Percentiles rank a stretch among this genome's conserved stretches.
These are phyloP conservation scores for Drosophila bocki DNA, from an alignment of 1,140 invertebrate genomes.

Conservation along the genomic window DNA sequence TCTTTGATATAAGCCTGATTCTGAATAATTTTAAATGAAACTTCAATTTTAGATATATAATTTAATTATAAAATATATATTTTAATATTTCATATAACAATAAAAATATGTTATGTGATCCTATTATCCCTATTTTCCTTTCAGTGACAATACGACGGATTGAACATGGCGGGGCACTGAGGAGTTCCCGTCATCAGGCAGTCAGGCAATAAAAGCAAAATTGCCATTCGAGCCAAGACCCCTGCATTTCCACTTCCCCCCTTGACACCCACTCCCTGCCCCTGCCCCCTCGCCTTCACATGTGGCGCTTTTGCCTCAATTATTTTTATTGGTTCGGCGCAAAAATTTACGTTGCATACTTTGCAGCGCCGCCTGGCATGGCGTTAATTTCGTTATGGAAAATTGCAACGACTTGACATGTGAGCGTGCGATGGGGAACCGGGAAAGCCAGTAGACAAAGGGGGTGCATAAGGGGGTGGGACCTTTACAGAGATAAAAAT, in stretches of 20 bases:
- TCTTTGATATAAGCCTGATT: too few species aligned
- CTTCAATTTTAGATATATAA: not conserved
- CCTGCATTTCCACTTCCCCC: slow-evolving; percentile 9
- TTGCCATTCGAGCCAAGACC: slow-evolving; percentile 61
- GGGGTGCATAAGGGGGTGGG: not conserved
- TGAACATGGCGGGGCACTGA: slow-evolving; percentile 25
- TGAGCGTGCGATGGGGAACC: slow-evolving; percentile 29
- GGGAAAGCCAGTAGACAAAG: not conserved
- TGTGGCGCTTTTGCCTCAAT: slow-evolving; percentile 69
- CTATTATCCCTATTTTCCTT: not conserved
- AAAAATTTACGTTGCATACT: slow-evolving; percentile 81
- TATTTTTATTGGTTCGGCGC: slow-evolving; percentile 79
- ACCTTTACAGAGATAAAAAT: slow-evolving; percentile 12
- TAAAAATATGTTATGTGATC: too few species aligned
- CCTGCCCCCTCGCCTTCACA: not conserved
- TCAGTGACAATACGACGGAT: slow-evolving; percentile 23
- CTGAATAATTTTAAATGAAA: not conserved
- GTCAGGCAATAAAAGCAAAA: slow-evolving; percentile 70
- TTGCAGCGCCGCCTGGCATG: slow-evolving; percentile 61
- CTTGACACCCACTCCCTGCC: not conserved
- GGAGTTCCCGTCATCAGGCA: slow-evolving; percentile 43
- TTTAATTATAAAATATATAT: not conserved
- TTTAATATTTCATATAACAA: not conserved
- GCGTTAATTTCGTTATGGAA: slow-evolving; percentile 81
- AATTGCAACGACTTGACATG: slow-evolving; percentile 73